Evolutionary conservation across 2,797 vertebrate genomes (phyloP), one percentile per base, ranked within the genome.

Genomic region (Acipenser transmontanus): DNA sequence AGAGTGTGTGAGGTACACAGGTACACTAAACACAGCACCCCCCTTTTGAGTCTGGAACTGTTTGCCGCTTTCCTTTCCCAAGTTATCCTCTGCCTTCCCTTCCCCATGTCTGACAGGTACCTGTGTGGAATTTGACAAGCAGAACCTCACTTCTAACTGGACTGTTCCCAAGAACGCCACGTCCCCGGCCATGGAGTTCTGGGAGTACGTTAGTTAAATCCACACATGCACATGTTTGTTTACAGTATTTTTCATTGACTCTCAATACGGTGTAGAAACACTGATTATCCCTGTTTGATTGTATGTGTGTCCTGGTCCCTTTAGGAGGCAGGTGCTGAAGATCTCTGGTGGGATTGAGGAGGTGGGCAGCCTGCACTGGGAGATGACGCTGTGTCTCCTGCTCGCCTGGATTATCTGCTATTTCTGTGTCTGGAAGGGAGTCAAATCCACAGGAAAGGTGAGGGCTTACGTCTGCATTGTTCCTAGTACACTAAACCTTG

Each of bases 371-470:
- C 14, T 61, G 11, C 14, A 17, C 1, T 34, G 60, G 60, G 60
- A 61, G 11, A n/a, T 61, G 60, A 17, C 60, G 4, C 14, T 61
- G 60, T 61, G 60, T 11, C 14, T 61, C 34, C 60, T 61, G 60
- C 60, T 61, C 8, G 3, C 60, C 60, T 61, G 60, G 60, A 61
- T 61, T 11, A 34, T 61, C 60, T 61, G 60, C 17, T 61, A 61
- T 8, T 61, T 61, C 17, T 61, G 3, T 61, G 60, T 34, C 34
- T 61, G 60, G 60, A 61, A 61, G 34, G 60, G 60, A 34, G 60
- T 61, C 12, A 61, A 34, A 17, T 61, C 60, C 60, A 61, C 60
- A 61, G 60, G 60, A 17, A 61, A 61, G 60, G n/a, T n/a, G n/a
- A n/a, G n/a, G n/a, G n/a, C n/a, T n/a, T n/a, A n/a, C n/a, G n/a